Base-by-base conservation (phyloP, 2,888 invertebrate genomes). In the Apodemia hepburni region DNA sequence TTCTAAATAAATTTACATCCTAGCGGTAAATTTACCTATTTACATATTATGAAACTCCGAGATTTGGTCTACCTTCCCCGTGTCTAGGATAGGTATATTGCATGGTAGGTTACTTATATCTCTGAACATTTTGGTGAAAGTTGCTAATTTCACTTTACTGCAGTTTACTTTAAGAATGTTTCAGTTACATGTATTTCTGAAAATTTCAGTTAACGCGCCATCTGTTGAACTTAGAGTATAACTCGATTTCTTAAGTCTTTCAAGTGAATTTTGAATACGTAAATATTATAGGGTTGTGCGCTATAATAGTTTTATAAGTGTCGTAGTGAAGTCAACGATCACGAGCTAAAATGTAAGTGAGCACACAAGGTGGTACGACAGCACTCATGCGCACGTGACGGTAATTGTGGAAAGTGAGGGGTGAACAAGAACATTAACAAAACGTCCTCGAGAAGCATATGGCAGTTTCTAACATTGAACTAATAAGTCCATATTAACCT, bases 321-420 rank as follows among this genome's bases (percentile, higher is more conserved):
- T 54, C 22, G 12, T 54, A 22, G 12, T 54, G 54, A 54, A 60
- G 58, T 54, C 58, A 66, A 64, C 60, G 60, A 64, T 51, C 59
- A 58, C 60, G 68, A 69, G 64, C 60, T 60, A 60, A 61, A 22
- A 54, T 54, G 27, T 54, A 54, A 54, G 22, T 54, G 54, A 54
- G 22, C 54, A 54, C 54, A 22, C 22, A 61, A 85, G 82, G 73
- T 77, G 77, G 74, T 73, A 76, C 74, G 67, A 64, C 64, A 66
- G 71, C 75, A 70, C 80, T 84, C 68, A 67, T 70, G 77, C 76
- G 83, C 87, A 87, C 87, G 87, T 87, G 86, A 80, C 81, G 71
- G 57, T 71, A 62, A 72, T 68, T 65, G 64, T 69, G 66, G 69
- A 70, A 63, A 70, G 63, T 62, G 61, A 65, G 60, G 58, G 65